Percentiles rank a stretch among this genome's conserved stretches.
Conservation (phyloP, 2,113 vertebrate genomes). For the Lophotis ruficrista region DNA sequence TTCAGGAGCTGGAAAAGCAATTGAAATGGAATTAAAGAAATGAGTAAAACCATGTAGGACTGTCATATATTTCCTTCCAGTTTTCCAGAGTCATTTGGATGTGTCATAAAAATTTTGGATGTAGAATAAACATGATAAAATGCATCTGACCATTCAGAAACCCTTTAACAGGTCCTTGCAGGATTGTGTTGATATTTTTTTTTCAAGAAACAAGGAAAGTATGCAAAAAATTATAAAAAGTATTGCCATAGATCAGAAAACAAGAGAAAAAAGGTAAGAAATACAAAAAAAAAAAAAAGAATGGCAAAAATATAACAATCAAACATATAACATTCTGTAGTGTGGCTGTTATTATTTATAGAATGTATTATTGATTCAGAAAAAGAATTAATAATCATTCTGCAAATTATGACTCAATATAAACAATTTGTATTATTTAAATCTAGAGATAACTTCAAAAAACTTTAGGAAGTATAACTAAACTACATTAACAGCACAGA, state of each 20-base stretch:
- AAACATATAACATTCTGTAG: neutral
- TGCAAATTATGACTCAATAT: neutral
- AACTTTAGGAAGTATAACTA: neutral
- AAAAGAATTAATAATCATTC: neutral
- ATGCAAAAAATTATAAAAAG: neutral
- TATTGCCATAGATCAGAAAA: neutral
- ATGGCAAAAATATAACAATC: neutral
- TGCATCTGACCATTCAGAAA: neutral
- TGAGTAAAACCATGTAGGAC: accelerated
- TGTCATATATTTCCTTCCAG: neutral
- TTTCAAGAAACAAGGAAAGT: neutral
- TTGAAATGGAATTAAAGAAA: neutral
- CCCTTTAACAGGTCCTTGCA: neutral
- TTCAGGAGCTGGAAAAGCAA: neutral
- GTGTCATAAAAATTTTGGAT: neutral
- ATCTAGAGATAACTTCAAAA: neutral
- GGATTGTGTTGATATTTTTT: neutral
- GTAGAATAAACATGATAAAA: neutral
- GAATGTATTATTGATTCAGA: neutral
- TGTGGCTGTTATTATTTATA: neutral
- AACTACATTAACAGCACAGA: neutral
- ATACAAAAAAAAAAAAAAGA: neutral
- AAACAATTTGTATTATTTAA: neutral
- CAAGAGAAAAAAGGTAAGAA: neutral
- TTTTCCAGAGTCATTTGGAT: neutral